These are phyloP conservation scores for Centropyge bicolor DNA, from an alignment of 2,797 vertebrate genomes.

Conservation along the genomic window DNA sequence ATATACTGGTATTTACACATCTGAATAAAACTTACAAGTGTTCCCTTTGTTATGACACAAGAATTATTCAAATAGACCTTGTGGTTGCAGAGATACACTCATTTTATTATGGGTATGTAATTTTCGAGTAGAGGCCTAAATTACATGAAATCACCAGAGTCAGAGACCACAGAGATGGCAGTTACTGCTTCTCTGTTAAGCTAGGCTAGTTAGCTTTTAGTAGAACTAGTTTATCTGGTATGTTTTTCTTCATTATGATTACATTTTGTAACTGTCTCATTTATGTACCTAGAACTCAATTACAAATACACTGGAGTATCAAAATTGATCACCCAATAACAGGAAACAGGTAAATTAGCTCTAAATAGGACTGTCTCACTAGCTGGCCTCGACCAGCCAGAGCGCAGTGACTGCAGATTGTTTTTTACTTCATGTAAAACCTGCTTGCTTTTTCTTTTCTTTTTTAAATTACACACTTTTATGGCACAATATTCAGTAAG, in stretches of 20 bases:
- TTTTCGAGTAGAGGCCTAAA: too few relatives aligned
- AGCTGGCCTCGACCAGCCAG: neutral
- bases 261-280: neutral
- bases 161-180: neutral
- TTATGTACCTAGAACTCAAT: neutral
- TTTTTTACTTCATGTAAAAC: neutral
- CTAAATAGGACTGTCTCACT: too few relatives aligned
- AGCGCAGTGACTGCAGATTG: neutral
- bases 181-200: neutral
- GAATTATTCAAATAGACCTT: too few relatives aligned
- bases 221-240: neutral
- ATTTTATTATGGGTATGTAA: too few relatives aligned
- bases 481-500: too few relatives aligned
- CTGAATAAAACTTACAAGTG: too few relatives aligned
- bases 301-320: neutral
- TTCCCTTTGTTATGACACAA: too few relatives aligned
- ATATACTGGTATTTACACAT: too few relatives aligned
- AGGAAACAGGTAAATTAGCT: neutral
- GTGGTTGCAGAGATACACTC: too few relatives aligned
- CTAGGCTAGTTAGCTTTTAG: neutral
- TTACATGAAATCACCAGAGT: neutral
- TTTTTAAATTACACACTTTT: neutral
- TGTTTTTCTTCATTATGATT: neutral
- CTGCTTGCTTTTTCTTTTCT: too few relatives aligned
- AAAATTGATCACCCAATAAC: neutral